Evolutionary conservation across 1,140 invertebrate species (phyloP).

Genomic region (Oryzaephilus surinamensis): DNA sequence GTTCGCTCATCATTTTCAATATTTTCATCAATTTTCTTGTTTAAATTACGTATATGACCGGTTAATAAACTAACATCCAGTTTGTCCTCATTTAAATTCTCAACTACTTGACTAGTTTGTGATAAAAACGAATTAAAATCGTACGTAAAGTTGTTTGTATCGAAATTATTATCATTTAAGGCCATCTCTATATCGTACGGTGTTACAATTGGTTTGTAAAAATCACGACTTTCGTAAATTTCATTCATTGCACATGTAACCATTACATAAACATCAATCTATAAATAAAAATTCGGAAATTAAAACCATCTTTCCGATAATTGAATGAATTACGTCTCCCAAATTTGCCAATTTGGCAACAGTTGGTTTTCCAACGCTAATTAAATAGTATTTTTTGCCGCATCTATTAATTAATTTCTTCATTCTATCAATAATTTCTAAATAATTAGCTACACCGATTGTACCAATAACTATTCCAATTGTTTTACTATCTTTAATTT

Average conservation of each 20-base stretch:
- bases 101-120: constrained; percentile 27
- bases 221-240: constrained; percentile 73
- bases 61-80: constrained; percentile 61
- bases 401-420: constrained; percentile 60
- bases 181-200: constrained; percentile 89
- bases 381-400: constrained; percentile 80
- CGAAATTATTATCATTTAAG: constrained; percentile 45
- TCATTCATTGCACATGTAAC: constrained; percentile 84
- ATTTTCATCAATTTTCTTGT: constrained; percentile 27
- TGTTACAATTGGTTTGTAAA: constrained; percentile 82
- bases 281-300: constrained; percentile 32
- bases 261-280: constrained; percentile 83
- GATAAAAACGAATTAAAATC: constrained; percentile 39
- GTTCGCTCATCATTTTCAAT: constrained; percentile 20
- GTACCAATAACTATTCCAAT: constrained; percentile 86
- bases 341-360: constrained; percentile 89
- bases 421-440: constrained; percentile 62
- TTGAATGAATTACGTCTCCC: constrained; percentile 52
- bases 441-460: constrained; percentile 69
- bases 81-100: constrained; percentile 11
- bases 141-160: constrained; percentile 28
- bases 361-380: constrained; percentile 87
- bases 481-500: constrained; percentile 75
- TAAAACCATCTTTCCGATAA: background rate
- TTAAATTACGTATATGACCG: constrained; percentile 45